These are phyloP conservation scores for Oryzias melastigma DNA, from an alignment of 2,113 vertebrate species.

Conservation along the genomic window DNA sequence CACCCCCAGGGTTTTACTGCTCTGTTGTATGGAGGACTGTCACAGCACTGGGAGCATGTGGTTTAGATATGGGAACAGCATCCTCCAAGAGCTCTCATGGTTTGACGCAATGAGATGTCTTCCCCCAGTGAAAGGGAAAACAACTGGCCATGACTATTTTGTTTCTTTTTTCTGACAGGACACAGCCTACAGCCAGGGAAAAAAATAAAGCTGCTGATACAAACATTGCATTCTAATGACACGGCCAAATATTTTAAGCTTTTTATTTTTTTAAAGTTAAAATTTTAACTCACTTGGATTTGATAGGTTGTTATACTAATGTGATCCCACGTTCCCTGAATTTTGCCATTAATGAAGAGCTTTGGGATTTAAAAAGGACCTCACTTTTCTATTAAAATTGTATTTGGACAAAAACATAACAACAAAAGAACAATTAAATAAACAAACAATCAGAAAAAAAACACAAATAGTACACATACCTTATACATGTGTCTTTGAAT, in stretches of 20 bases:
- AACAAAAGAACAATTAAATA: too few species aligned
- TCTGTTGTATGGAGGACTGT: conserved; percentile 77
- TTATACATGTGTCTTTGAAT: conserved; percentile 16
- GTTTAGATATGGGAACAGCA: conserved; percentile 78
- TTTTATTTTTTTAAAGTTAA: conserved; percentile 16
- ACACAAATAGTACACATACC: conserved; percentile 2
- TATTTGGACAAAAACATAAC: too few species aligned
- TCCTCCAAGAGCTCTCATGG: conserved; percentile 72
- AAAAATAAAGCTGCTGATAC: conserved; percentile 15
- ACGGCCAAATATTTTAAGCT: conserved; percentile 8
- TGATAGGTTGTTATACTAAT: conserved; percentile 38
- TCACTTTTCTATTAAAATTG: too few species aligned
- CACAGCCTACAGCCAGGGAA: conserved; percentile 33
- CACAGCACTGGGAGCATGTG: conserved; percentile 75
- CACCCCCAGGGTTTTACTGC: conserved; percentile 80
- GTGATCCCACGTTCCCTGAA: conserved; percentile 46
- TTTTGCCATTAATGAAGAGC: conserved; percentile 17
- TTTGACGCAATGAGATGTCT: conserved; percentile 68
- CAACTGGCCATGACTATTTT: conserved; percentile 54
- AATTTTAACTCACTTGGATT: conserved; percentile 37
- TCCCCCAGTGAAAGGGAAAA: conserved; percentile 66
- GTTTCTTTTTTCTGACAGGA: conserved; percentile 46
- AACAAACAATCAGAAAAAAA: conserved; percentile 48
- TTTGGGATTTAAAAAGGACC: too few species aligned
- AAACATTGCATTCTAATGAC: neutral